Conservation (phyloP, 2,113 vertebrate species). For the Chitala chitala region DNA sequence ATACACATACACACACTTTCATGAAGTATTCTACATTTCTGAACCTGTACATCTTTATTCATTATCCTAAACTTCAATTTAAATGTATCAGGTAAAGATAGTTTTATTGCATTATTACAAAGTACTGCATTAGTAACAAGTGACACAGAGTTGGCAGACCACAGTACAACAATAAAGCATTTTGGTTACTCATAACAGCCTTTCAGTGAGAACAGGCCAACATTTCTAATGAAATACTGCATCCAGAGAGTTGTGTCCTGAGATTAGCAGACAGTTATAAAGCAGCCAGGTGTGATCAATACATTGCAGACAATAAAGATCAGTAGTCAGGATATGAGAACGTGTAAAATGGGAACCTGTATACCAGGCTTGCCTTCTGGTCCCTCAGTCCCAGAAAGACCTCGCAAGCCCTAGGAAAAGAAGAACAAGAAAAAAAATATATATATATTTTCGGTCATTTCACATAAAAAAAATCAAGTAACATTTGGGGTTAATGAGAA, state of each 20-base stretch:
- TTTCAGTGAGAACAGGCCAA: neutral
- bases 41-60: too few species aligned
- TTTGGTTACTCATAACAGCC: neutral
- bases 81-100: too few species aligned
- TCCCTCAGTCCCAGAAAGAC: constrained; percentile 64
- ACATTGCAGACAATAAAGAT: neutral
- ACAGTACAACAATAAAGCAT: neutral
- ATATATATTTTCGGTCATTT: too few species aligned
- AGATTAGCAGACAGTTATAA: neutral
- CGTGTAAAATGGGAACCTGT: constrained; percentile 76
- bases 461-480: too few species aligned
- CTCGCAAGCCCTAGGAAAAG: constrained; percentile 65
- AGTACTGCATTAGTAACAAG: neutral
- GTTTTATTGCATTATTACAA: neutral
- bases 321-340: constrained; percentile 52
- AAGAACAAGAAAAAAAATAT: too few species aligned
- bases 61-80: too few species aligned
- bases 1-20: too few species aligned
- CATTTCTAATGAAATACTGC: neutral
- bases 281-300: neutral
- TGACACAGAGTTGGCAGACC: constrained; percentile 1
- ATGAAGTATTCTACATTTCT: too few species aligned
- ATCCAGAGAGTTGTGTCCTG: neutral
- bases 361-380: constrained; percentile 76
- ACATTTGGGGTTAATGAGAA: too few species aligned